These are phyloP conservation scores for Scophthalmus maximus DNA, from an alignment of 2,113 vertebrate genomes.

Conservation along the genomic window DNA sequence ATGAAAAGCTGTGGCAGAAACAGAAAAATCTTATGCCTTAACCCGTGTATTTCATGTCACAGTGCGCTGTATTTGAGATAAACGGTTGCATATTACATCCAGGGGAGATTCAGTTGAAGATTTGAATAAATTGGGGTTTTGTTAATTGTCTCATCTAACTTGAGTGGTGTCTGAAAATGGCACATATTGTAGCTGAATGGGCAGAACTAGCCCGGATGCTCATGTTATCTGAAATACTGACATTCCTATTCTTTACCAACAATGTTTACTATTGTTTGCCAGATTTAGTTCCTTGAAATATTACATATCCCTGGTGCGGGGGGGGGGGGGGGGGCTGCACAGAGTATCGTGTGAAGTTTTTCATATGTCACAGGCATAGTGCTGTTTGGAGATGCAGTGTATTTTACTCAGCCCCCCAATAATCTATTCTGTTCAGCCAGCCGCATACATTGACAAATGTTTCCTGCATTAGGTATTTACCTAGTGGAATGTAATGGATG, in stretches of 20 bases:
- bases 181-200: constrained; percentile 11
- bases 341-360: constrained; percentile 72
- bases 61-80: too few species aligned
- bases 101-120: too few species aligned
- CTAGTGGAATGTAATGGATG: constrained; percentile 85
- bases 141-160: constrained; percentile 22
- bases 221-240: constrained; percentile 41
- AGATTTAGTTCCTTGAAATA: constrained; percentile 69
- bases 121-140: background rate
- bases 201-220: constrained; percentile 19
- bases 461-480: constrained; percentile 85
- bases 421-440: constrained; percentile 85
- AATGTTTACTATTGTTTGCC: constrained; percentile 57
- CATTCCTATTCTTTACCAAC: constrained; percentile 46
- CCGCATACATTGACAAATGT: constrained; percentile 85
- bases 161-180: background rate
- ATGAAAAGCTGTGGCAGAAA: background rate
- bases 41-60: background rate
- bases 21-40: background rate
- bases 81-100: too few species aligned
- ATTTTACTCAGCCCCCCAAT: constrained; percentile 83
- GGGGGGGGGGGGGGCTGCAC: constrained; percentile 22
- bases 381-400: constrained; percentile 82
- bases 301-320: constrained; percentile 39
- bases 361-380: constrained; percentile 79